Evolutionary conservation across 2,113 vertebrate genomes (phyloP), one percentile per base, ranked within the genome.

Genomic region (Dascyllus trimaculatus): DNA sequence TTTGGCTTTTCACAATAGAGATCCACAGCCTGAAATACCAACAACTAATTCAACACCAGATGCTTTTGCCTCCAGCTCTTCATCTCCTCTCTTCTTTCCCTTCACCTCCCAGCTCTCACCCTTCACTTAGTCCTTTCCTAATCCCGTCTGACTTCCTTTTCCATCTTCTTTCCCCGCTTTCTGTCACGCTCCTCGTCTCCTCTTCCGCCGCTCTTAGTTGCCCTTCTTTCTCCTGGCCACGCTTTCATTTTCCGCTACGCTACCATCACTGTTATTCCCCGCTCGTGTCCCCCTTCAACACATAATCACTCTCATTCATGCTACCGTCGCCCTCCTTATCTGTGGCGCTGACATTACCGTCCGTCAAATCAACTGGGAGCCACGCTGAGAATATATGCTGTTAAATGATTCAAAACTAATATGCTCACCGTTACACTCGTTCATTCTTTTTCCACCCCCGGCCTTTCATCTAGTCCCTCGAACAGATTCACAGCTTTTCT

Each of bases 321-420:
- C 68, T 80, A 70, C 77, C 84, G 22, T 45, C 0, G 5, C 15
- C 17, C 58, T 75, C 45, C 71, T 86, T 67, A 81, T 84, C 81
- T 73, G 24, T 13, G 1, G 18, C 7, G 1, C 49, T 79, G 62
- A 89, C 26, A 60, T 80, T 60, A 58, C 78, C 32, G 40, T 76
- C 74, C 21, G 19, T 62, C 49, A 60, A 51, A 70, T 76, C 51
- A 81, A 73, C 72, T 38, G 53, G 57, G 40, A 78, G 70, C 48
- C 67, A 45, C 26, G 46, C 80, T 69, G 77, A 8, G 62, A 75
- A 57, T 72, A 69, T 64, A 17, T 66, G 52, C 61, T 65, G 77
- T 43, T 85, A 57, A 89, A 86, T 81, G 62, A 88, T 84, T 88
- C 62, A 70, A 81, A 88, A 78, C 72, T 40, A 71, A 75, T 68